A percentile compares a stretch with the other conserved stretches of the same genome.
Evolutionary conservation across 2,113 vertebrate genomes (phyloP).

Genomic region (Furnarius figulus): DNA sequence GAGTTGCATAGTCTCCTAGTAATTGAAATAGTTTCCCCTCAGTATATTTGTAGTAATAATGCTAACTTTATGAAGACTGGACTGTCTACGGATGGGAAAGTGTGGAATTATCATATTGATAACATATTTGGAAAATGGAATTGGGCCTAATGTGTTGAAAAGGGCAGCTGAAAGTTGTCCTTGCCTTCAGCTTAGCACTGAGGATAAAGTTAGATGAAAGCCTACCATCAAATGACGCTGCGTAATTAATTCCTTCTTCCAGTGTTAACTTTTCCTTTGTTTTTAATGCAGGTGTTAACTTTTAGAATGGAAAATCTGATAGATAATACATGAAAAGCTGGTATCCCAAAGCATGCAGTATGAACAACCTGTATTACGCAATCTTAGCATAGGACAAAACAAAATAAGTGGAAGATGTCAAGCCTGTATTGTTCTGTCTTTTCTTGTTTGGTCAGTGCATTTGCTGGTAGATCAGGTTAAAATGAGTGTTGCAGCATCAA

Average conservation of each 20-base stretch:
- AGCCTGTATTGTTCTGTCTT: not conserved
- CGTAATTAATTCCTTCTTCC: slow-evolving; percentile 41
- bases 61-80: slow-evolving; percentile 75
- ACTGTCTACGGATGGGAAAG: slow-evolving; percentile 72
- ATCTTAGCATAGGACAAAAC: not conserved
- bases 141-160: slow-evolving; percentile 75
- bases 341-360: not conserved
- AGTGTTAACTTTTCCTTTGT: not conserved
- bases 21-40: slow-evolving; percentile 82
- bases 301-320: not conserved
- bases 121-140: slow-evolving; percentile 79
- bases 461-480: not conserved
- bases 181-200: slow-evolving; percentile 59
- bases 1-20: slow-evolving; percentile 79
- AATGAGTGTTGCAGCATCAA: not conserved
- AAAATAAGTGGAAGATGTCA: not conserved
- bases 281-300: not conserved
- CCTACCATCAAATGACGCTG: not conserved
- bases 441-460: not conserved
- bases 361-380: not conserved
- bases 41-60: slow-evolving; percentile 80
- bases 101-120: slow-evolving; percentile 85
- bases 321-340: not conserved
- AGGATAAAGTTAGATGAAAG: slow-evolving; percentile 31
- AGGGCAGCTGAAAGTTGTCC: slow-evolving; percentile 74